Base-by-base conservation (phyloP, 2,113 vertebrate species). In the Dicentrarchus labrax region DNA sequence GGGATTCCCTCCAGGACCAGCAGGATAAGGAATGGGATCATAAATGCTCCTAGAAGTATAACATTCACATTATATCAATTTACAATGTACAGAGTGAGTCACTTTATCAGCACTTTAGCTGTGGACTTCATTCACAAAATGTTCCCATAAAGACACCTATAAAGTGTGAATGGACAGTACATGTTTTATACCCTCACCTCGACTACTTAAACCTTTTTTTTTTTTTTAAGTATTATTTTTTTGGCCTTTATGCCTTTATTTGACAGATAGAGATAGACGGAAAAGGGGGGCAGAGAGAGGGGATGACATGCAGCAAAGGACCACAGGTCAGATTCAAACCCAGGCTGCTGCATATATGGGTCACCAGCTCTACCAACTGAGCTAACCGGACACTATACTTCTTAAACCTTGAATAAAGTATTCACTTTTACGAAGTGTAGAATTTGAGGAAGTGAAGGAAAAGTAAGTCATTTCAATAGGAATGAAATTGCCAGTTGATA, bases 21-120 rank as follows among this genome's bases (percentile, higher is more conserved):
- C 74, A 99, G 95, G 89, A 99, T 97, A 65, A 99, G 96, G 89
- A 99, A 99, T 0, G 98, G 98, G 71, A 99, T 99, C 98, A 99
- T 99, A 73, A 99, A 99, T 0, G 98, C 98, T 50, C 98, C 98
- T 99, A 86, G 0, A 84, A 86, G 24, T 4, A 45, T 16, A 72
- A 45, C 19, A 85, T 62, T 80, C 16, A 64, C 13, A 48, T 76
- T 61, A 53, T 60, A 50, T 68, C 43, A 45, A 24, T 76, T 45
- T 57, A 41, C 17, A 62, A 36, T 67, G 21, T 43, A 13, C 17
- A 13, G 6, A 79, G 36, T 71, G 19, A 72, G 38, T 75, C 11
- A 39, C 6, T 71, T 64, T 16, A 68, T 70, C 24, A 13, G 10
- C 21, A 69, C 39, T 80, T 67, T 22, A 60, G 11, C 4, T 15